These are phyloP conservation scores for Acrossocheilus wenchowensis DNA, from an alignment of 2,797 vertebrate species.

Conservation along the genomic window DNA sequence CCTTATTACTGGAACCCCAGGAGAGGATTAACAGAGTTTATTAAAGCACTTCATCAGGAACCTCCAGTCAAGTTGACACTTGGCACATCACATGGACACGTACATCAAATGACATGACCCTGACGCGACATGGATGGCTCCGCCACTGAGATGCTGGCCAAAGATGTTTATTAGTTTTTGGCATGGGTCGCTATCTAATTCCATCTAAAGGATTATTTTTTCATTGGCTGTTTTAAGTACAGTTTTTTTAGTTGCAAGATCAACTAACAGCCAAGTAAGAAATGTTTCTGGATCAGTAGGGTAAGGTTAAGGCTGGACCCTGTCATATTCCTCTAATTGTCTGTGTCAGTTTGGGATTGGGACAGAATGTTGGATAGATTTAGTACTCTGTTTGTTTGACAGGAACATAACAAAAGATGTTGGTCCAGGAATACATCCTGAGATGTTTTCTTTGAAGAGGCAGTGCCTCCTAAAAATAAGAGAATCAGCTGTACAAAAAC, in stretches of 20 bases:
- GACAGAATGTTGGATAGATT: too few relatives aligned
- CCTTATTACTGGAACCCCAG: conserved; percentile 81
- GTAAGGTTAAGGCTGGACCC: neutral
- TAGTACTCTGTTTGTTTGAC: neutral
- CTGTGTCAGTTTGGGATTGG: neutral
- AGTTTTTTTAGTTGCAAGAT: neutral
- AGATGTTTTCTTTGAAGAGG: neutral
- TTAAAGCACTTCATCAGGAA: conserved; percentile 80
- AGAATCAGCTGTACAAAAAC: neutral
- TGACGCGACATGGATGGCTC: conserved; percentile 6
- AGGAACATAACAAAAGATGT: neutral
- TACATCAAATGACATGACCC: conserved; percentile 71
- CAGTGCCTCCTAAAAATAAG: neutral
- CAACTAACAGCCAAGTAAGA: neutral
- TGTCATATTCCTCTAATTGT: neutral
- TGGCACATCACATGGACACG: conserved; percentile 79
- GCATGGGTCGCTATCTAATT: neutral
- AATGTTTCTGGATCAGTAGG: neutral
- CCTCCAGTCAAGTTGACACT: conserved; percentile 73
- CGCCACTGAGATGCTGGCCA: neutral
- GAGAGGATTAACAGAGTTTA: conserved; percentile 79
- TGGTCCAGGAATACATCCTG: neutral
- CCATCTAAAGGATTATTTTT: neutral
- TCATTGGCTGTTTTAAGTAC: neutral
- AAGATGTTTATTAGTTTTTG: neutral